phyloP scores from a whole-genome alignment of 2,888 invertebrate species.

The Drosophila koepferae region DNA sequence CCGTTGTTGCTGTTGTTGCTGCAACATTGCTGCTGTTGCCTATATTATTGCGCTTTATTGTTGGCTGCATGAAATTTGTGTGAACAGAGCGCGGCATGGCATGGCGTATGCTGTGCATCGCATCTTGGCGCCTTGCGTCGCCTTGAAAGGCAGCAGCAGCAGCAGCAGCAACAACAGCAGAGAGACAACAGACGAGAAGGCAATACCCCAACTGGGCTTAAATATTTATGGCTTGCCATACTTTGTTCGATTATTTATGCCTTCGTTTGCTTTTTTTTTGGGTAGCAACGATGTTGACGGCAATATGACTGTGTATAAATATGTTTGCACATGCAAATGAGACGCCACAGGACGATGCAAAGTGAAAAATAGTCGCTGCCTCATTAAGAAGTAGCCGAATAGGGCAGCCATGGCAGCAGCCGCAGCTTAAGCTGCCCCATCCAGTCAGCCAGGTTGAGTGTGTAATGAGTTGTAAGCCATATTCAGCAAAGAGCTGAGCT shows the following conservation, averaged over 20 bases:
- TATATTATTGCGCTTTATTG: slow-evolving; percentile 66
- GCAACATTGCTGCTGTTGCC: slow-evolving; percentile 53
- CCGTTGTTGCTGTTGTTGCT: slow-evolving; percentile 24
- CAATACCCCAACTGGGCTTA: slow-evolving; percentile 43
- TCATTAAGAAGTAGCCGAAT: slow-evolving; percentile 55
- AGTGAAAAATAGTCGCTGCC: slow-evolving; percentile 58
- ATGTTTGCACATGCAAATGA: slow-evolving; percentile 68
- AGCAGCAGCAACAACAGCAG: neutral
- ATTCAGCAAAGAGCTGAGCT: slow-evolving; percentile 39
- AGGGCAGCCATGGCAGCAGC: neutral
- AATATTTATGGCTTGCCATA: slow-evolving; percentile 75
- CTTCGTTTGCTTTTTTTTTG: slow-evolving; percentile 55
- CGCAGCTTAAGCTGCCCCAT: neutral
- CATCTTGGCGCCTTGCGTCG: slow-evolving; percentile 30
- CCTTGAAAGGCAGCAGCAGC: slow-evolving; percentile 29
- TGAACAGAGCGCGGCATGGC: slow-evolving; percentile 43
- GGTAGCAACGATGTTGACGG: slow-evolving; percentile 12
- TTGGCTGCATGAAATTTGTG: slow-evolving; percentile 69
- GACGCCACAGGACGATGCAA: slow-evolving; percentile 43
- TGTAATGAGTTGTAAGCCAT: slow-evolving; percentile 59
- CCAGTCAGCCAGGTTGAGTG: slow-evolving; percentile 15
- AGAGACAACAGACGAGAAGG: neutral
- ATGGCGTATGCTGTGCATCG: slow-evolving; percentile 41
- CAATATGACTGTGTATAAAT: slow-evolving; percentile 45
- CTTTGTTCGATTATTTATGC: slow-evolving; percentile 79